Conservation (phyloP, 2,113 vertebrate species). For the Vombatus ursinus region DNA sequence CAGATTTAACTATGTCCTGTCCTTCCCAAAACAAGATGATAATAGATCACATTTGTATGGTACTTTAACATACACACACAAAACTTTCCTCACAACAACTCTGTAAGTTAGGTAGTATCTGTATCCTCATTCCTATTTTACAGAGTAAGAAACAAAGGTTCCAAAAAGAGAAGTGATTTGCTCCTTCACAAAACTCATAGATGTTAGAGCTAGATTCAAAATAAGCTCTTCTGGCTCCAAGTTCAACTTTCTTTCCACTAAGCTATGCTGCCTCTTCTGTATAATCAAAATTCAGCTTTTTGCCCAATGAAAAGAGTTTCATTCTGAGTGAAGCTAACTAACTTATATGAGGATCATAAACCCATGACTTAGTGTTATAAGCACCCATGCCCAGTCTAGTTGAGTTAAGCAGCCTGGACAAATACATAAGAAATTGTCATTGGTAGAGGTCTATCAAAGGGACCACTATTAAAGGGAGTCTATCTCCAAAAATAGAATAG, state of each 20-base stretch:
- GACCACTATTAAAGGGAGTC: neutral
- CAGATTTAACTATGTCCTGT: neutral
- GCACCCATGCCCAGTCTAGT: neutral
- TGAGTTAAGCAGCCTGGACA: neutral
- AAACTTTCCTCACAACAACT: neutral
- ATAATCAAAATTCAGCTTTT: neutral
- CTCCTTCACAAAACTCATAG: too few species aligned
- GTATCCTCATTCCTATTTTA: neutral
- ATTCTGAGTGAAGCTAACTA: neutral
- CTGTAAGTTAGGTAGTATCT: neutral
- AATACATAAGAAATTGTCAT: neutral
- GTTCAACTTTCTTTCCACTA: neutral
- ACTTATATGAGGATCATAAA: neutral
- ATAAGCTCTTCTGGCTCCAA: neutral
- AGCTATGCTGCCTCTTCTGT: neutral
- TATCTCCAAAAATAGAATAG: neutral
- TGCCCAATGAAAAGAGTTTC: neutral
- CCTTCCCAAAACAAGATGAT: neutral
- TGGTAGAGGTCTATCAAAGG: neutral
- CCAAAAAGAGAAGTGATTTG: too few species aligned
- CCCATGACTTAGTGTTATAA: neutral
- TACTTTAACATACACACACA: neutral
- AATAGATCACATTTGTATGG: neutral
- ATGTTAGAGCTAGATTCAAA: neutral
- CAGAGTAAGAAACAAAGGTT: too few species aligned